Percentiles rank a stretch among this genome's conserved stretches.
Evolutionary conservation across 1,140 invertebrate genomes (phyloP).

Genomic region (Cardiocondyla obscurior): DNA sequence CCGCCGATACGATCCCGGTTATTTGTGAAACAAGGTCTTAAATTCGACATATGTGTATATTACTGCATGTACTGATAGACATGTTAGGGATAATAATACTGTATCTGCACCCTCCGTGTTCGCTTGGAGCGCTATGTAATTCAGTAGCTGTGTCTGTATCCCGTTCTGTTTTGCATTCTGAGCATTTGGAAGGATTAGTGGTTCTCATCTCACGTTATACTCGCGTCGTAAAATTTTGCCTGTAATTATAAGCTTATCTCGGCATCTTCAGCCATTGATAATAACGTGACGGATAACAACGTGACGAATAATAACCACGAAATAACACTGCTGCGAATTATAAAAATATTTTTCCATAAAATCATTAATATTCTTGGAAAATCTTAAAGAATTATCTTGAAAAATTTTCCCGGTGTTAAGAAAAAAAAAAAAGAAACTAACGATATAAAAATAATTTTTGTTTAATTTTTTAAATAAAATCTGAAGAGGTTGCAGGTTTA

Average conservation of each 20-base stretch:
- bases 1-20: conserved; percentile 11
- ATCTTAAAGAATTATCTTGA: neutral
- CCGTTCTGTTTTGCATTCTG: conserved; percentile 49
- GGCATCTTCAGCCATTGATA: neutral
- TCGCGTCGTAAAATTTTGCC: conserved; percentile 14
- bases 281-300: neutral
- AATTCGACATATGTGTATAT: conserved; percentile 28
- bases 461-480: neutral
- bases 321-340: neutral
- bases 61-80: conserved; percentile 25
- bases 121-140: conserved; percentile 28
- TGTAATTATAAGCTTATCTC: conserved; percentile 17
- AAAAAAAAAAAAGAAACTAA: neutral
- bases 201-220: conserved; percentile 18
- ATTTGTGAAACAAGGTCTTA: conserved; percentile 33
- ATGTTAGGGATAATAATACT: conserved; percentile 43
- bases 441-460: neutral
- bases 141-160: conserved; percentile 19
- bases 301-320: neutral
- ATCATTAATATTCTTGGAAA: neutral
- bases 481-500: no score
- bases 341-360: neutral
- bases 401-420: neutral
- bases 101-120: neutral
- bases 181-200: conserved; percentile 34